Base-by-base conservation (phyloP, 53 echinoderm and acorn worm species). In the Temnopleurus reevesii region DNA sequence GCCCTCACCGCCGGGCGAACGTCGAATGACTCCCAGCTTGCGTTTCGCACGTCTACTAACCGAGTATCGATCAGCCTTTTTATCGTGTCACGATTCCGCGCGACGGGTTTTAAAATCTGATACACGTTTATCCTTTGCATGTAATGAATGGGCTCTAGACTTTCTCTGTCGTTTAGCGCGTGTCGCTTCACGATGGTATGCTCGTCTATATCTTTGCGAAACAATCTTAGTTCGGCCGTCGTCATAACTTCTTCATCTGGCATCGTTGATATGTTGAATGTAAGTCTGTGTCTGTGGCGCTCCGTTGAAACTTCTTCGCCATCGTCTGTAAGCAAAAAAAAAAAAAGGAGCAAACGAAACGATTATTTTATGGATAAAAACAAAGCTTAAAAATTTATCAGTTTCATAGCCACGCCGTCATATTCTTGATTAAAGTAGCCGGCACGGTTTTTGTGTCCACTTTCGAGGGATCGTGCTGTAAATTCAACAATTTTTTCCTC, bases 51-150 rank as follows among this genome's bases (percentile, higher is more conserved):
- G 90, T 97, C 95, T 23, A 99, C 92, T 45, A 98, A 45, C 47
- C 86, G 90, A n/a, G 95, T 96, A 53, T 99, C 99, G 49, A 99
- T 96, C 55, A 99, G 89, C 55, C 99, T 93, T 83, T 96, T 99
- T 10, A 99, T 99, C 47, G 93, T 90, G 45, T 96, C 96, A 29
- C 94, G 93, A 56, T 91, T 96, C 54, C 95, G 89, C 31, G 86
- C 91, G 29, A 93, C 93, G 35, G 93, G 96, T 90, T 99, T 92
- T 41, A 99, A 93, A 81, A 99, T 94, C 92, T 99, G 96, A 90
- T 96, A 93, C 86, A 99, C 84, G 91, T 96, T 99, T 87, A 99
- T 93, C 83, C 94, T 93, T 89, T 99, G 96, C 63, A 47, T 91
- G 77, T 92, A 85, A 60, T 90, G 83, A 51, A 45, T 77, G 54